Evolutionary conservation across 2,797 vertebrate species (phyloP), one percentile per base, ranked within the genome.

Genomic region (Phalanger gymnotis): DNA sequence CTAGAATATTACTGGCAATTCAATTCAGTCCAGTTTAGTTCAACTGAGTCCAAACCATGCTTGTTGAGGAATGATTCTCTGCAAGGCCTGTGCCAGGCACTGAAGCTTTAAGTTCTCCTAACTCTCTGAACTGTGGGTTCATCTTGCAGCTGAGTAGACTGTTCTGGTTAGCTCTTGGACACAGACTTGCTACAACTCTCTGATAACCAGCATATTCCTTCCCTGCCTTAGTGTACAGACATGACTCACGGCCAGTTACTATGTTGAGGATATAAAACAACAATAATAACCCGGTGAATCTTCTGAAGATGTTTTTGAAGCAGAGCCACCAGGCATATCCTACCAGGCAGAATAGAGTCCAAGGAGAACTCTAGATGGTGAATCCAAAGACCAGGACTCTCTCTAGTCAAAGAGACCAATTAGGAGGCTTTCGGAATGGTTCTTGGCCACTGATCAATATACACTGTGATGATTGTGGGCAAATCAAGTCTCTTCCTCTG

Each of bases 231-330:
- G 54, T 91, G 87, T 47, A 6, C 53, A 94, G 56, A 92, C 19
- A 53, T 89, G 94, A 58, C 3, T 96, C 87, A 90, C 12, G 94
- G 57, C 27, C n/a, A 53, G 54, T 95, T 91, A 53, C 66, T 93
- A 47, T 31, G 54, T 53, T 91, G 51, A 90, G 40, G 94, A 92
- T 89, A 47, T 61, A 94, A 96, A 81, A 92, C 58, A 31, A 27
- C 19, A 53, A 40, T 61, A 47, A 95, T 47, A 53, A n/a, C 61
- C 47, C 61, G 30, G 2, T 51, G 51, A 66, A 81, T 53, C 40
- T 90, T 40, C 55, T 47, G 3, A 57, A 91, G 34, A 16, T 47
- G 55, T 51, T 0, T 55, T 5, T 90, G 87, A 56, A 73, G 53
- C 92, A 31, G 54, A 16, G 53, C 25, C 52, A 55, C 53, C 53